Evolutionary conservation across 92 coral and sea anemone genomes (phyloP).

Genomic region (Heteractis magnifica): DNA sequence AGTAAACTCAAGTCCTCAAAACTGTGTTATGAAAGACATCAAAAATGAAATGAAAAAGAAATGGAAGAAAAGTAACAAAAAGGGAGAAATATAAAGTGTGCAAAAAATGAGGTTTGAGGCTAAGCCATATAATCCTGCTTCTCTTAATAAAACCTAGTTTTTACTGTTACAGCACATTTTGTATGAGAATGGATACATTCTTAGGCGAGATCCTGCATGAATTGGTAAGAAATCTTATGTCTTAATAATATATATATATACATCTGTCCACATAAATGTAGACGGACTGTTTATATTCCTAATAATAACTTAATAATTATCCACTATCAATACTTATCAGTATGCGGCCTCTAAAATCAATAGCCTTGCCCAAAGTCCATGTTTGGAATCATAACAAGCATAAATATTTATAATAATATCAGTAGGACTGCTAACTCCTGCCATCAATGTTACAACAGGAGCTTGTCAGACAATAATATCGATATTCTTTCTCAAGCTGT

Average conservation of each 20-base stretch:
- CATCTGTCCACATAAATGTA: neutral
- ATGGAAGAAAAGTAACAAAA: neutral
- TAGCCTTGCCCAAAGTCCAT: neutral
- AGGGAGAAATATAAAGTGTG: neutral
- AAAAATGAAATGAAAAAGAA: neutral
- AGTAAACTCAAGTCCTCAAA: neutral
- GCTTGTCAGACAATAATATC: neutral
- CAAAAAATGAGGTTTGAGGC: neutral
- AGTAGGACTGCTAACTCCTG: neutral
- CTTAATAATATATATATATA: neutral
- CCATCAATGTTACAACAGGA: neutral
- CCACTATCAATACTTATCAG: neutral
- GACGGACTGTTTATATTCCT: neutral
- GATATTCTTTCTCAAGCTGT: neutral
- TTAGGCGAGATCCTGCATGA: constrained; percentile 1
- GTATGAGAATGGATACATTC: constrained; percentile 3
- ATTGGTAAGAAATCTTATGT: neutral
- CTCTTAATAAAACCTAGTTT: neutral
- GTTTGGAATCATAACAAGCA: neutral
- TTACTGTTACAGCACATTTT: neutral
- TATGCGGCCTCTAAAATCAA: neutral
- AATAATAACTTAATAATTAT: constrained; percentile 3
- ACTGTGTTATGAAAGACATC: neutral
- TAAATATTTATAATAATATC: neutral
- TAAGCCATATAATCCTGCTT: neutral